Percentiles rank a stretch among this genome's conserved stretches.
phyloP scores from a whole-genome alignment of 2,888 invertebrate genomes.

The Prosapia bicincta region DNA sequence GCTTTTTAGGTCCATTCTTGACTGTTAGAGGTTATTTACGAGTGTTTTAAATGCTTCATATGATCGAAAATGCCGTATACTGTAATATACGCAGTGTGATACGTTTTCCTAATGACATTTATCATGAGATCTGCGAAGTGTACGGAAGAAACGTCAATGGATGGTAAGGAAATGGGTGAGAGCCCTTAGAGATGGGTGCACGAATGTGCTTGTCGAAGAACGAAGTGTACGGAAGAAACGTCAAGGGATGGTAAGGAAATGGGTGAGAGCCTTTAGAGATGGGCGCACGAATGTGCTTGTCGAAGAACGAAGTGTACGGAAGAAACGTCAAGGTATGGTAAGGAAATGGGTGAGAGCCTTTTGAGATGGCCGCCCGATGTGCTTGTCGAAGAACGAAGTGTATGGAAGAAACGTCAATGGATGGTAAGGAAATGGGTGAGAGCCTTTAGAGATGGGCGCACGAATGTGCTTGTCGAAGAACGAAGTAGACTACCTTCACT shows the following conservation, averaged over 20 bases:
- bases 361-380: no score
- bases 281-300: constrained; percentile 15
- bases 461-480: constrained; percentile 7
- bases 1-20: no score
- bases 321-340: no score
- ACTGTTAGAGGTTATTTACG: background rate
- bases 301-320: background rate
- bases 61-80: background rate
- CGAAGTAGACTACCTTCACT: background rate
- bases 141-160: constrained; percentile 34
- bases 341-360: no score
- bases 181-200: constrained; percentile 7
- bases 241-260: constrained; percentile 23
- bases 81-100: constrained; percentile 16
- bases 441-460: constrained; percentile 19
- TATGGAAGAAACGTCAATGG: constrained; percentile 22
- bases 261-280: constrained; percentile 13
- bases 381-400: no score
- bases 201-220: constrained; percentile 27
- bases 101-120: background rate
- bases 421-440: background rate
- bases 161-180: constrained; percentile 32
- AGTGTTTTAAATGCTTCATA: background rate
- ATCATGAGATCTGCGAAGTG: constrained; percentile 15
- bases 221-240: constrained; percentile 31